Percentiles rank a stretch among this genome's conserved stretches.
Evolutionary conservation across 2,888 invertebrate genomes (phyloP).

Genomic region (Rambutsinella grinnellia): DNA sequence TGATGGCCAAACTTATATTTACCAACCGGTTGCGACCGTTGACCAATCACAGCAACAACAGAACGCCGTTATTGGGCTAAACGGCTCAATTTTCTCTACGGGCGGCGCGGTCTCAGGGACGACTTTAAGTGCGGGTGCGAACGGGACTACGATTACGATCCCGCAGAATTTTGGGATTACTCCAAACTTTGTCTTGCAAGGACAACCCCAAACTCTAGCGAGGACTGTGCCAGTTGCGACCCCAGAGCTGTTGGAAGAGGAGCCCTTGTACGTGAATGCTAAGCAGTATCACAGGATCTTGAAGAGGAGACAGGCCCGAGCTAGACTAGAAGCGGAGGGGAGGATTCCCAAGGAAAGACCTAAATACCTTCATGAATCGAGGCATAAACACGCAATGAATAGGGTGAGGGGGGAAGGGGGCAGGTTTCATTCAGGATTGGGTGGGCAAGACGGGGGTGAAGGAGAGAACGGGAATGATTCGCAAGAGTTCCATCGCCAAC

Average conservation of each 20-base stretch:
- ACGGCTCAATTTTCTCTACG: constrained; percentile 83
- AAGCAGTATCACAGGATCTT: constrained; percentile 97
- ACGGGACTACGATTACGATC: constrained; percentile 70
- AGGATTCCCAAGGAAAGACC: constrained; percentile 97
- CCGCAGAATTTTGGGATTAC: constrained; percentile 74
- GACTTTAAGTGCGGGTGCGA: constrained; percentile 61
- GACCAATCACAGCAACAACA: constrained; percentile 73
- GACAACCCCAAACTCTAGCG: constrained; percentile 70
- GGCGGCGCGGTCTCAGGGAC: constrained; percentile 70
- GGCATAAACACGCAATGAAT: constrained; percentile 98
- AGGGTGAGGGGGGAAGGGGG: constrained; percentile 97
- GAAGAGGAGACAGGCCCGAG: constrained; percentile 93
- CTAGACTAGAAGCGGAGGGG: constrained; percentile 93
- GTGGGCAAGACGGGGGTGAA: constrained; percentile 9
- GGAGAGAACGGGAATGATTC: constrained; percentile 20
- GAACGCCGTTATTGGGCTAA: constrained; percentile 74
- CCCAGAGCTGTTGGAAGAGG: constrained; percentile 84
- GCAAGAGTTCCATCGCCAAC: not conserved
- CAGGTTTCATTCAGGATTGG: constrained; percentile 83
- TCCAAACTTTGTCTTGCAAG: constrained; percentile 74
- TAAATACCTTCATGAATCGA: constrained; percentile 98
- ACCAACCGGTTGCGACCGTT: constrained; percentile 81
- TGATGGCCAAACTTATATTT: constrained; percentile 93
- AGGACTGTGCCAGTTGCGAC: constrained; percentile 75
- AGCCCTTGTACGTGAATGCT: constrained; percentile 97